These are phyloP conservation scores for Talpa occidentalis DNA, from an alignment of 2,113 vertebrate genomes.

Conservation along the genomic window DNA sequence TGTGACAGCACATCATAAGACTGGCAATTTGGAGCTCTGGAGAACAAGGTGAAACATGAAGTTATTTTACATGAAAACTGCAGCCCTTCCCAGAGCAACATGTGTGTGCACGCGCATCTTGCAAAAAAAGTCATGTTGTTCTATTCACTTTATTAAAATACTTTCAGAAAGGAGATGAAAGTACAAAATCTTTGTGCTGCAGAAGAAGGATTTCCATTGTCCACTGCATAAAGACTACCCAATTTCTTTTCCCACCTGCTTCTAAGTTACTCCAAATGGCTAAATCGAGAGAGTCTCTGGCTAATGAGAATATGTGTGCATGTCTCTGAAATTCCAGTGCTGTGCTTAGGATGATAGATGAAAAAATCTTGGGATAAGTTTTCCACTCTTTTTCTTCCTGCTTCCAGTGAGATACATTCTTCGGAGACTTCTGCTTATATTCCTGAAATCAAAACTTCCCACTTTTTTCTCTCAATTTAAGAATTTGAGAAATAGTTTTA, in stretches of 20 bases:
- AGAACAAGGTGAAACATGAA: constrained; percentile 83
- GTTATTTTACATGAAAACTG: constrained; percentile 78
- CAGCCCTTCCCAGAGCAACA: constrained; percentile 67
- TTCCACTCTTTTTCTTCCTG: constrained; percentile 7
- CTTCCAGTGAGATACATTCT: constrained; percentile 5
- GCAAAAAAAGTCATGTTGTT: constrained; percentile 55
- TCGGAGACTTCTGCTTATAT: background rate
- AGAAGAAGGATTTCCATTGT: background rate
- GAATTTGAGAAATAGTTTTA: constrained; percentile 47
- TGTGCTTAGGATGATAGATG: background rate
- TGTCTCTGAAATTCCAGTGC: background rate
- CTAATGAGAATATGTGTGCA: background rate
- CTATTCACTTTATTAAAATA: constrained; percentile 57
- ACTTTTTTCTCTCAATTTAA: constrained; percentile 2
- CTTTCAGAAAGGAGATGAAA: constrained; percentile 4
- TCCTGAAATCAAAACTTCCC: background rate
- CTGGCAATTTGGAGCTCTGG: constrained; percentile 80
- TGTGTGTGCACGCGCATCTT: background rate
- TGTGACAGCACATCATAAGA: constrained; percentile 84
- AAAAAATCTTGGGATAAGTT: constrained; percentile 6
- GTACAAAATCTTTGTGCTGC: constrained; percentile 34
- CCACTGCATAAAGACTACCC: background rate
- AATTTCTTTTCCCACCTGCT: constrained; percentile 21
- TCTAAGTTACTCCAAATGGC: constrained; percentile 26
- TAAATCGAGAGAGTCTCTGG: constrained; percentile 31